Percentiles rank a stretch among this genome's conserved stretches.
Conservation (phyloP, 2,113 vertebrate species). For the Apodemus speciosus region DNA sequence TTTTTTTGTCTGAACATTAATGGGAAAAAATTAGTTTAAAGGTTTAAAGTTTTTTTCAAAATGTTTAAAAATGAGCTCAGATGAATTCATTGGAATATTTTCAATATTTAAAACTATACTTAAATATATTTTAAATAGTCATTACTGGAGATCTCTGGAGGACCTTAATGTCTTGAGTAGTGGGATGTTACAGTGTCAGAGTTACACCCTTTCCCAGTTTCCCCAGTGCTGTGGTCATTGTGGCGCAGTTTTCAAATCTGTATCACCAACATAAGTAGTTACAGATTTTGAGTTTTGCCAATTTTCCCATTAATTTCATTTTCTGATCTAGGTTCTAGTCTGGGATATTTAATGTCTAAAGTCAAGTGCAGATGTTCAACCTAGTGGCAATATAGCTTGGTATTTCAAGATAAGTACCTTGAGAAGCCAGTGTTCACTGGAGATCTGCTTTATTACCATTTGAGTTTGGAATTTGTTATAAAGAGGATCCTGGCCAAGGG, state of each 20-base stretch:
- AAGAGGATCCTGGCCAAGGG: slow-evolving; percentile 11
- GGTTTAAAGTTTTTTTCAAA: neutral
- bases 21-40: slow-evolving; percentile 3
- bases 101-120: slow-evolving; percentile 15
- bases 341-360: neutral
- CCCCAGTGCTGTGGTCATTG: neutral
- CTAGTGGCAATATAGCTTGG: slow-evolving; percentile 43
- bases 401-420: slow-evolving; percentile 47
- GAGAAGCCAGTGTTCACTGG: slow-evolving; percentile 16
- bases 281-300: slow-evolving; percentile 20
- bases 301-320: slow-evolving; percentile 13
- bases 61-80: slow-evolving; percentile 10
- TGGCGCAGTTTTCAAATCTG: neutral
- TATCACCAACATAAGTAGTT: neutral
- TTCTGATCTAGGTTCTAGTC: neutral
- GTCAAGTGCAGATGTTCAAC: slow-evolving; percentile 33
- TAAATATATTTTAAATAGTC: neutral
- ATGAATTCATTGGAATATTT: slow-evolving; percentile 2
- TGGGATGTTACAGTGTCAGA: neutral
- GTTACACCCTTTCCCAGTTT: neutral
- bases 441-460: slow-evolving; percentile 46
- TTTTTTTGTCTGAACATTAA: neutral
- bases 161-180: slow-evolving; percentile 10
- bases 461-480: slow-evolving; percentile 40
- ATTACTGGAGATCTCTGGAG: slow-evolving; percentile 32